Base-by-base conservation (phyloP, 53 echinoderm and acorn worm genomes). In the Hippasteria phrygiana region DNA sequence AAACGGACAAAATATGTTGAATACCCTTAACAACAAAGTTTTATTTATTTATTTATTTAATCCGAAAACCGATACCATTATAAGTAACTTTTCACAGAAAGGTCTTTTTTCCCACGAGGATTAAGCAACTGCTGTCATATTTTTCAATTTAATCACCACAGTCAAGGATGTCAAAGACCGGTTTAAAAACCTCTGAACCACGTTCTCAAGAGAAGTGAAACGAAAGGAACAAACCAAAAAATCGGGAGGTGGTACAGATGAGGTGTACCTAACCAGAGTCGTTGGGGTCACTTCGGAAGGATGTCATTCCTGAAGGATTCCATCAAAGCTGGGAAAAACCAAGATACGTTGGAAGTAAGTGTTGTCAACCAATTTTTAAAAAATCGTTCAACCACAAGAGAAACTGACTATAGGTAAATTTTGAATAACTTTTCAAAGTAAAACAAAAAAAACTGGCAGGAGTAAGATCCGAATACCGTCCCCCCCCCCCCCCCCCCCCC, bases 261-360 rank as follows among this genome's bases (percentile, higher is more conserved):
- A 47, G 1, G 4, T 74, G 29, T 74, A n/a, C n/a, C n/a, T n/a
- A n/a, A 74, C 11, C 46, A 46, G 7, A 74, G 74, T 74, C 43
- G 74, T 1, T 74, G 74, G 74, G 74, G 46, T 3, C 48, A 74
- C 46, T 74, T 22, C 28, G 22, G 47, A 28, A 7, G 74, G 31
- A 74, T 74, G 74, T 2, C 45, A 3, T 74, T 74, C 32, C 41
- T 74, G 3, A 43, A 26, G 74, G 74, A 74, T 29, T 74, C 74
- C 22, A 74, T 74, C 6, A 74, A 74, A 26, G 74, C 74, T 45
- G 74, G 74, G 26, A 74, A 74, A 74, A 74, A 46, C 47, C 74
- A 74, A 24, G 74, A 74, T 31, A 45, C 74, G n/a, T 46, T 74
- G 20, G 48, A 74, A 31, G 74, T 74, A 67, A 27, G 34, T 31